A percentile compares a stretch with the other conserved stretches of the same genome.
These are phyloP conservation scores for Perdita meconis DNA, from an alignment of 2,888 invertebrate species.

Conservation along the genomic window DNA sequence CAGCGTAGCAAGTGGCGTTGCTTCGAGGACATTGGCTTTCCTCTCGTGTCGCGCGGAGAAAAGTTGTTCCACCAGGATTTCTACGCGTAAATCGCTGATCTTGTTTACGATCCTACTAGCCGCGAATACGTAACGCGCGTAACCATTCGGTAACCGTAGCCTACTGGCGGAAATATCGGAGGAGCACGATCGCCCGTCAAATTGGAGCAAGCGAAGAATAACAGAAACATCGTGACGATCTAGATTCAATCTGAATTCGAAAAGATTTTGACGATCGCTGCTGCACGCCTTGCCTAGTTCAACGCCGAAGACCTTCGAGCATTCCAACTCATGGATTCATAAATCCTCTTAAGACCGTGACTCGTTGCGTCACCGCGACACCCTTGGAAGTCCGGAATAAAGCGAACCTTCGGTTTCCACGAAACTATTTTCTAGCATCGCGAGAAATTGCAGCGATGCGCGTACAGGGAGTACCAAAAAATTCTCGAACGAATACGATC, in stretches of 20 bases:
- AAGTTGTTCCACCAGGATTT: slow-evolving; percentile 47
- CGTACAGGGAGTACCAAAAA: no score
- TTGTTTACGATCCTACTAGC: slow-evolving; percentile 37
- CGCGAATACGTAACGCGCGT: slow-evolving; percentile 24
- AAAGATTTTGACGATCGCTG: no score
- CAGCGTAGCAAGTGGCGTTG: slow-evolving; percentile 13
- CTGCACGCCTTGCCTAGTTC: not conserved
- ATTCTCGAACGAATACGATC: no score
- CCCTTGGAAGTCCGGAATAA: no score
- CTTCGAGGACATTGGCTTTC: slow-evolving; percentile 8
- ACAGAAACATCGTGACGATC: no score
- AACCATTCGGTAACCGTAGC: slow-evolving; percentile 44
- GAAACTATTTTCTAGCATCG: no score
- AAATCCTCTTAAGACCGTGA: no score
- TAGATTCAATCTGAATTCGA: no score
- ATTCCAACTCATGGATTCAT: no score
- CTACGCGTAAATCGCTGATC: slow-evolving; percentile 23
- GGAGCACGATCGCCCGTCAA: not conserved
- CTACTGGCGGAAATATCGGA: slow-evolving; percentile 12
- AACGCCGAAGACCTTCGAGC: not conserved
- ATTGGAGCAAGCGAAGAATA: not conserved
- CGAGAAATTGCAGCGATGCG: no score
- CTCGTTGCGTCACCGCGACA: no score
- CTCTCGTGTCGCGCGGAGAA: slow-evolving; percentile 38
- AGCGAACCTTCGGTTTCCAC: not conserved